Conservation (phyloP, 2,888 invertebrate genomes). For the Pseudeuparius sepicola region DNA sequence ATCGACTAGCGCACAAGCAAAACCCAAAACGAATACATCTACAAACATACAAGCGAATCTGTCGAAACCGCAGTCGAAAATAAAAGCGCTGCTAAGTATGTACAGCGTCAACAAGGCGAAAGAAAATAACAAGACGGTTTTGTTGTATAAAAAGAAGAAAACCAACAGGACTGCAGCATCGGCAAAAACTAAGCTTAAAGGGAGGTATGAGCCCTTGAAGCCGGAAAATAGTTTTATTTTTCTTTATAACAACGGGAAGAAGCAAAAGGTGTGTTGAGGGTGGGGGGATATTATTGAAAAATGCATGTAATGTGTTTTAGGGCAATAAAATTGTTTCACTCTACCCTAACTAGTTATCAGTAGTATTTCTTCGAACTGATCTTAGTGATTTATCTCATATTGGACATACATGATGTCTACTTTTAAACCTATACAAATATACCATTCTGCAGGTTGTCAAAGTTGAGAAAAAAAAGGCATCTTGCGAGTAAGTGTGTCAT, state of each 20-base stretch:
- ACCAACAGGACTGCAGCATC: not conserved
- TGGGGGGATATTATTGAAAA: too few relatives aligned
- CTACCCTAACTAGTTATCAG: too few relatives aligned
- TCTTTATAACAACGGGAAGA: constrained; percentile 14
- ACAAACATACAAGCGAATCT: not conserved
- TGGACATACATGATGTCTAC: too few relatives aligned
- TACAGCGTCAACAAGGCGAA: not conserved
- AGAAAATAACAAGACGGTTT: not conserved
- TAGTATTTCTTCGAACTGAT: too few relatives aligned
- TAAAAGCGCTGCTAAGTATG: not conserved
- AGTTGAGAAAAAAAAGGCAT: too few relatives aligned
- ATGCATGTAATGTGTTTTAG: too few relatives aligned
- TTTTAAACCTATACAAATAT: too few relatives aligned
- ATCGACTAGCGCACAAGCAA: constrained; percentile 2
- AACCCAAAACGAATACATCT: not conserved
- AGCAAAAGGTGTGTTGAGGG: constrained; percentile 8
- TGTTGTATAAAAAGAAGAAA: constrained; percentile 1
- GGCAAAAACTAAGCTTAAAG: not conserved
- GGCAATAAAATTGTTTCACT: too few relatives aligned
- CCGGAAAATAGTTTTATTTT: constrained; percentile 16
- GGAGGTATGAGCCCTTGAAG: constrained; percentile 13
- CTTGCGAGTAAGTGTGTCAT: too few relatives aligned
- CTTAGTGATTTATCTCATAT: too few relatives aligned
- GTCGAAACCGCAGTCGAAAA: not conserved
- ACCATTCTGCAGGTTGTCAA: too few relatives aligned